Conservation (phyloP, 2,888 invertebrate genomes). For the Lycocerus yunnanus region DNA sequence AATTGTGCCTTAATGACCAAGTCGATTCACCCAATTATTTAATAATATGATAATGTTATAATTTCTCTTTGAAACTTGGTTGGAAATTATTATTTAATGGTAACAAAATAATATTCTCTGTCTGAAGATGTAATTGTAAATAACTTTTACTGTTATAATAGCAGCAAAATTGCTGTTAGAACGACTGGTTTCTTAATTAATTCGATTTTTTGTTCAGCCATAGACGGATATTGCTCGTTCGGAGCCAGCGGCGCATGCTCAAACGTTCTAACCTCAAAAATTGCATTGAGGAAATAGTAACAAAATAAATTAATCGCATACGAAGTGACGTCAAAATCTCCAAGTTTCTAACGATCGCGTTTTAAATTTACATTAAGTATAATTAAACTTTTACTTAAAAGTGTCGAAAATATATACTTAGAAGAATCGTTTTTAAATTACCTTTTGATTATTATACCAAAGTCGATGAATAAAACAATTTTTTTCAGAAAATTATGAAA, state of each 20-base stretch:
- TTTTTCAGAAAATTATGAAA: constrained; percentile 1
- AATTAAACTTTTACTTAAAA: not conserved
- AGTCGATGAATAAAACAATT: not conserved
- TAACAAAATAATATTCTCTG: not conserved
- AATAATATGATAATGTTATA: not conserved
- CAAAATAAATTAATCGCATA: not conserved
- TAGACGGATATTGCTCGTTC: no score
- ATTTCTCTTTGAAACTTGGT: not conserved
- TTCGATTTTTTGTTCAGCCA: no score
- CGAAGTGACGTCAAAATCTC: not conserved
- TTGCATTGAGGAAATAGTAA: not conserved
- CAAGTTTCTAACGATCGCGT: not conserved
- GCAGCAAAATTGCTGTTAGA: no score
- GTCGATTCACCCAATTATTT: not conserved
- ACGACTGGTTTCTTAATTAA: no score
- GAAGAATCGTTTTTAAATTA: constrained; percentile 2
- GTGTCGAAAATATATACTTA: not conserved
- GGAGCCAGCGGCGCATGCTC: not conserved
- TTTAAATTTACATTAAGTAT: not conserved
- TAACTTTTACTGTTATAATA: no score
- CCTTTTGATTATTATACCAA: not conserved
- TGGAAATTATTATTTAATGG: not conserved
- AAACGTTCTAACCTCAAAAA: not conserved
- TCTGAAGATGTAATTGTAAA: no score
- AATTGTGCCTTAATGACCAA: not conserved